Evolutionary conservation across 2,888 invertebrate species (phyloP).

Genomic region (Troides oblongomaculatus): DNA sequence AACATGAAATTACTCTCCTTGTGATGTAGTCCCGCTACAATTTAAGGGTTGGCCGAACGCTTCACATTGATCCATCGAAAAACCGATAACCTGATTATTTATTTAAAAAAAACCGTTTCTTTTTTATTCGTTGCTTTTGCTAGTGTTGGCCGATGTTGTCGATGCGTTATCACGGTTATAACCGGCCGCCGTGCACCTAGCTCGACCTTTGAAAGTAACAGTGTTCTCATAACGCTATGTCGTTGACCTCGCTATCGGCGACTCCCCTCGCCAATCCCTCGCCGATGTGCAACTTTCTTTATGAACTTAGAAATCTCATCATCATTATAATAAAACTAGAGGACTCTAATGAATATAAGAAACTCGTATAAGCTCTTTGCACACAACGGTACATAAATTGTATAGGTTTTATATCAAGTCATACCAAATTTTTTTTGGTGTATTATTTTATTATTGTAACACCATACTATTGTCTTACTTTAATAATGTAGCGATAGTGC

Average conservation of each 20-base stretch:
- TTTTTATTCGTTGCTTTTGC: no score
- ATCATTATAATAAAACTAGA: conserved; percentile 44
- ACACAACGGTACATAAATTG: conserved; percentile 3
- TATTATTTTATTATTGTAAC: no score
- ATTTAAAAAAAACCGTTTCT: no score
- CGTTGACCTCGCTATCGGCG: conserved; percentile 61
- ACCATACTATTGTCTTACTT: no score
- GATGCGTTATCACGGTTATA: conserved; percentile 24
- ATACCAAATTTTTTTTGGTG: no score
- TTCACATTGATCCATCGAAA: no score
- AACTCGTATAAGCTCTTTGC: conserved; percentile 22
- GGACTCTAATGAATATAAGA: conserved; percentile 38
- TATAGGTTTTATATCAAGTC: background rate
- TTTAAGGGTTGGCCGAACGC: no score
- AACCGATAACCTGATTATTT: no score
- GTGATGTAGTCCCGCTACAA: no score
- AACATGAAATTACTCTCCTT: no score
- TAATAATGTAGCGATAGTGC: no score
- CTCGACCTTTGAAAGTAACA: conserved; percentile 77
- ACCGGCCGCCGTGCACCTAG: conserved; percentile 47
- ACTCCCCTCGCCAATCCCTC: conserved; percentile 46
- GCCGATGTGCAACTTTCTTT: conserved; percentile 59
- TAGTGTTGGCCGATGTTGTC: background rate
- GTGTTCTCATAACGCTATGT: conserved; percentile 61
- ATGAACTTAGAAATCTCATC: conserved; percentile 55